Base-by-base conservation (phyloP, 2,113 vertebrate species). In the Leiothrix lutea region DNA sequence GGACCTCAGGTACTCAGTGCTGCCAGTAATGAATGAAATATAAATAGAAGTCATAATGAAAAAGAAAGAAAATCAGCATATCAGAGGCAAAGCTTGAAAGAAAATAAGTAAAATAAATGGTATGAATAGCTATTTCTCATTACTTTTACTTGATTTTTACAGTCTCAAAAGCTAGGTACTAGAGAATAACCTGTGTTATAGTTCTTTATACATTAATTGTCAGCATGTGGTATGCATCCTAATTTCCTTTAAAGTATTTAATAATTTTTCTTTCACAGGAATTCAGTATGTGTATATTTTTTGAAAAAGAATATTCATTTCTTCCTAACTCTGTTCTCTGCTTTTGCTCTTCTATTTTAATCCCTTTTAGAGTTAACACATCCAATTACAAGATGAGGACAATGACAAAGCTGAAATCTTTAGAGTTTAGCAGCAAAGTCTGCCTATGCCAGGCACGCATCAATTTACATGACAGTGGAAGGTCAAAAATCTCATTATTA, bases 351-450 rank as follows among this genome's bases (percentile, higher is more conserved):
- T 89, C 75, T 69, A 11, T 82, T 64, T 93, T 62, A 80, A 25
- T 90, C 38, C 80, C 9, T 44, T 64, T 89, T 90, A 60, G 14
- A 70, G 44, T 85, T 87, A 69, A 81, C 47, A 57, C 81, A 85
- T 72, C n/a, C 56, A 91, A 7, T 90, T 97, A 87, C 16, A 92
- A 80, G 86, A 91, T 64, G 42, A 18, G 72, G 31, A 85, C 35
- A 60, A 36, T 92, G 79, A 91, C 64, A 96, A 93, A 95, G 62
- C 54, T 62, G 71, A 80, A 91, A 83, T 78, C 42, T 86, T 96
- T 80, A 79, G 36, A 82, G 38, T 84, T 95, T 84, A 95, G 75
- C 64, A 77, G 67, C 33, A 47, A 65, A 88, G 31, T 94, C 42
- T 91, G 19, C 69, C 33, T 58, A 7, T 69, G 85, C 84, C 54